These are phyloP conservation scores for Spodoptera litura DNA, from an alignment of 1,140 invertebrate genomes.

Conservation along the genomic window DNA sequence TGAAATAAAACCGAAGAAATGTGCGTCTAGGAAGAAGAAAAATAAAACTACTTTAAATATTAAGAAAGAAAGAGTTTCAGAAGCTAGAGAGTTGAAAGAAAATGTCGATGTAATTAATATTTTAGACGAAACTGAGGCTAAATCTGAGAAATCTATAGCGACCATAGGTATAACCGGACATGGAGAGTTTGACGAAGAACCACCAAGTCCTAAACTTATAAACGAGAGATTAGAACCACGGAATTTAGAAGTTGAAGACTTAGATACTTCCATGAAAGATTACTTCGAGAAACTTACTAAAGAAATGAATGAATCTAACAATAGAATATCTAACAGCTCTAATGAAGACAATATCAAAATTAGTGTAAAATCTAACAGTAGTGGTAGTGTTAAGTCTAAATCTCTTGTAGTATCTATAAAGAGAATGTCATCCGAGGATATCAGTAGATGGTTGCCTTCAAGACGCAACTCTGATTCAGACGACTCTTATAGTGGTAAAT, in stretches of 20 bases:
- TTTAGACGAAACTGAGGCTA: slow-evolving; percentile 19
- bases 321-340: slow-evolving; percentile 16
- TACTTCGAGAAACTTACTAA: slow-evolving; percentile 62
- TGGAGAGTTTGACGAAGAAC: slow-evolving; percentile 63
- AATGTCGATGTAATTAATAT: slow-evolving; percentile 17
- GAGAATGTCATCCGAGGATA: slow-evolving; percentile 58
- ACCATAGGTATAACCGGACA: slow-evolving; percentile 72
- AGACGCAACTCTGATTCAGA: slow-evolving; percentile 37
- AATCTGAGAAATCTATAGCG: slow-evolving; percentile 61
- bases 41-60: not conserved
- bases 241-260: slow-evolving; percentile 61
- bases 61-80: not conserved
- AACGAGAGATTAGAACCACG: slow-evolving; percentile 55
- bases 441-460: slow-evolving; percentile 60
- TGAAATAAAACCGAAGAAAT: not conserved
- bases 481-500: not conserved
- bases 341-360: not conserved
- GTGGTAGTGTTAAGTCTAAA: not conserved
- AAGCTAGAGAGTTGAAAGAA: not conserved
- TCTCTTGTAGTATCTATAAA: slow-evolving; percentile 58
- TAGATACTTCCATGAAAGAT: slow-evolving; percentile 58
- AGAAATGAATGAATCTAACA: slow-evolving; percentile 44
- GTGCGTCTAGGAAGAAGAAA: not conserved
- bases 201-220: slow-evolving; percentile 59
- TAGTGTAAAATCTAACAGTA: not conserved